These are phyloP conservation scores for Perizoma affinitatum DNA, from an alignment of 2,888 invertebrate genomes.

Conservation along the genomic window DNA sequence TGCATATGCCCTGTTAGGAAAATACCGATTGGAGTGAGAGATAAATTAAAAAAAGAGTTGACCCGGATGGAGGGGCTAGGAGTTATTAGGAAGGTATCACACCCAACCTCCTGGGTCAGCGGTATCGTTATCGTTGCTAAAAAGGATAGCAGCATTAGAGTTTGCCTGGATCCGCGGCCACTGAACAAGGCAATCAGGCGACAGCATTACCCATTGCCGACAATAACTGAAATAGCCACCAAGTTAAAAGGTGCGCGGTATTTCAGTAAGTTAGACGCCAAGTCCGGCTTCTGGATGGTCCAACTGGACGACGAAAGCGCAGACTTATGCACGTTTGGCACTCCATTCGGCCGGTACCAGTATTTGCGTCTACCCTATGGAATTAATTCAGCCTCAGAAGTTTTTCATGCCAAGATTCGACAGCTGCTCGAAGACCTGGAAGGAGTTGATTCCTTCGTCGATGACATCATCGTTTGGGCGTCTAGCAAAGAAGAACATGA, in stretches of 20 bases:
- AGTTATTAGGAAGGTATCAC: too few relatives aligned
- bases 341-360: slow-evolving; percentile 9
- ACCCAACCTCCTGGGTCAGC: too few relatives aligned
- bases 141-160: slow-evolving; percentile 14
- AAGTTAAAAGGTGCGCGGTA: slow-evolving; percentile 1
- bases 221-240: slow-evolving; percentile 33
- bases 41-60: too few relatives aligned
- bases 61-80: too few relatives aligned
- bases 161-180: slow-evolving; percentile 21
- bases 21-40: too few relatives aligned
- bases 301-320: slow-evolving; percentile 34
- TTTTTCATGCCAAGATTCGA: too few relatives aligned
- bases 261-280: slow-evolving; percentile 5
- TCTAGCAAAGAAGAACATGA: too few relatives aligned
- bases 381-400: slow-evolving; percentile 3
- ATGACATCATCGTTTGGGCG: too few relatives aligned
- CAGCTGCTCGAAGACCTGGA: too few relatives aligned
- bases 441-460: too few relatives aligned
- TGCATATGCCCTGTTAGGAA: too few relatives aligned
- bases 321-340: slow-evolving; percentile 38
- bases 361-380: slow-evolving; percentile 7
- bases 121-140: not conserved
- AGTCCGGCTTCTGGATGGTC: slow-evolving; percentile 33
- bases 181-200: slow-evolving; percentile 30
- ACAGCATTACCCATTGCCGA: slow-evolving; percentile 32